Evolutionary conservation across 2,797 vertebrate species (phyloP).

Genomic region (Gymnoscopelus braueri): DNA sequence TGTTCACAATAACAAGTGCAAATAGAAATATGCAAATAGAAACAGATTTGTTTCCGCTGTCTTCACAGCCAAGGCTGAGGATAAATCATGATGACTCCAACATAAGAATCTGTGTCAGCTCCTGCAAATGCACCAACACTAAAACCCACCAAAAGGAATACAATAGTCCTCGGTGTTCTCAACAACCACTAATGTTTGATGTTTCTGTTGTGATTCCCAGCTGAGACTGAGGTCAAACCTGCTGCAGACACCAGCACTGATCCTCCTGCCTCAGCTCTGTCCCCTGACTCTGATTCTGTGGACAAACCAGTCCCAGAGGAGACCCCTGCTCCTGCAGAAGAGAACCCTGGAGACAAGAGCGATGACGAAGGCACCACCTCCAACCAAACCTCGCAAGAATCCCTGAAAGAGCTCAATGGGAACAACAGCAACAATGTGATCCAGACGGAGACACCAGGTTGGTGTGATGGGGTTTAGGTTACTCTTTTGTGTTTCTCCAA

Average conservation of each 20-base stretch:
- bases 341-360: constrained; percentile 49
- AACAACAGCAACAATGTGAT: constrained; percentile 68
- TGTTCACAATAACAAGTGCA: too few relatives aligned
- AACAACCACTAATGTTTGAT: constrained; percentile 1
- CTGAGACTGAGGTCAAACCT: constrained; percentile 42
- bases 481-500: too few relatives aligned
- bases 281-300: constrained; percentile 31
- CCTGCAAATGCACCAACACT: too few relatives aligned
- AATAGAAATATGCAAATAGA: too few relatives aligned
- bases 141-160: too few relatives aligned
- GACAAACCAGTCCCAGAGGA: constrained; percentile 41
- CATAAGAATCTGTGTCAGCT: too few relatives aligned
- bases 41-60: background rate
- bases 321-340: constrained; percentile 22
- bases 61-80: background rate
- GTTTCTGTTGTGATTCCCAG: constrained; percentile 52
- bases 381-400: constrained; percentile 69
- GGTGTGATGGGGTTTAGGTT: background rate
- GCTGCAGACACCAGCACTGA: constrained; percentile 39
- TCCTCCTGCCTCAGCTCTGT: constrained; percentile 32
- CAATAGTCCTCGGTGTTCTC: background rate
- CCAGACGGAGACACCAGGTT: constrained; percentile 41
- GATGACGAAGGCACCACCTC: constrained; percentile 54
- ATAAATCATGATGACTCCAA: too few relatives aligned
- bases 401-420: constrained; percentile 65